Conservation (phyloP, 2,113 vertebrate species). For the Eolophus roseicapilla region DNA sequence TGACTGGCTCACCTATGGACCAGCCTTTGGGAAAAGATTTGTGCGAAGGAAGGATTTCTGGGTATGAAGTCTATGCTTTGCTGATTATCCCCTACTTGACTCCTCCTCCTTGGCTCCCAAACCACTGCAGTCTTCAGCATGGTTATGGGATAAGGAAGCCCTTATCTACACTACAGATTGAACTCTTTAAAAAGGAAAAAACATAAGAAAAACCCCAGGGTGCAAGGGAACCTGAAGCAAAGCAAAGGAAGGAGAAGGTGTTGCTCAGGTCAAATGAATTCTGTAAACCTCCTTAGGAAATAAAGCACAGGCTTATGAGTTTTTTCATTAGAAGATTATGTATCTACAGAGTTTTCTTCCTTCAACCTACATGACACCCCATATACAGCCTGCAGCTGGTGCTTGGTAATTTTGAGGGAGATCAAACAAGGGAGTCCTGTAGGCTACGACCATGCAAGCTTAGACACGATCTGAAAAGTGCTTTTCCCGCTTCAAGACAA, state of each 20-base stretch:
- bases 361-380: accelerated
- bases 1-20: neutral
- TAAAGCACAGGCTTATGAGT: accelerated
- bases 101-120: neutral
- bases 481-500: neutral
- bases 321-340: neutral
- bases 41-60: neutral
- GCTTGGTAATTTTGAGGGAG: neutral
- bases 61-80: neutral
- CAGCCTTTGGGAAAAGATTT: neutral
- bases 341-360: neutral
- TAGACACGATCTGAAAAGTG: neutral
- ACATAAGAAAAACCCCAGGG: neutral
- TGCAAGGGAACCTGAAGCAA: neutral
- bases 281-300: neutral
- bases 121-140: neutral
- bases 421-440: neutral
- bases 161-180: neutral
- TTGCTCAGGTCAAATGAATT: neutral
- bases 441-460: neutral
- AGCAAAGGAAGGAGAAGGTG: neutral
- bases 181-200: neutral
- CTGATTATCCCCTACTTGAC: neutral
- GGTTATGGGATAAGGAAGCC: neutral
- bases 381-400: neutral